Percentiles rank a stretch among this genome's conserved stretches.
phyloP scores from a whole-genome alignment of 2,797 vertebrate species.

The Pseudochromis fuscus region DNA sequence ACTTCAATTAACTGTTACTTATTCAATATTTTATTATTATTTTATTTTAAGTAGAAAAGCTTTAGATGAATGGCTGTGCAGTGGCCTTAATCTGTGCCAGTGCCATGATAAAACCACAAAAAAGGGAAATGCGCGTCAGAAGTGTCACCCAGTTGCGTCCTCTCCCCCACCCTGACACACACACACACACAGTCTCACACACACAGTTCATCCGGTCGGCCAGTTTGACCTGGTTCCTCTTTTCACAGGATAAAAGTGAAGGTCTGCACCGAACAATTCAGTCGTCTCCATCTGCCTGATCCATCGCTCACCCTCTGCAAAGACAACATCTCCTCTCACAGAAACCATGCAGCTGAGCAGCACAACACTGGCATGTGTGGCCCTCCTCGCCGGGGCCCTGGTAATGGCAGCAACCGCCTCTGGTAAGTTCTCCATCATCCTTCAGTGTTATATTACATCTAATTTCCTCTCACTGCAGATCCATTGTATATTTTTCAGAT shows the following conservation, averaged over 20 bases:
- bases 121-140: conserved; percentile 32
- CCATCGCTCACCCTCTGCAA: conserved; percentile 26
- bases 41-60: too few relatives aligned
- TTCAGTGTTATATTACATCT: too few relatives aligned
- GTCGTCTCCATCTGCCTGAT: conserved; percentile 30
- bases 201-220: conserved; percentile 26
- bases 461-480: too few relatives aligned
- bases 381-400: conserved; percentile 49
- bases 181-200: not conserved
- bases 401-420: conserved; percentile 31
- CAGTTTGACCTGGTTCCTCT: conserved; percentile 58
- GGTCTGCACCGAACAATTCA: conserved; percentile 32
- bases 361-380: conserved; percentile 57
- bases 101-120: conserved; percentile 31
- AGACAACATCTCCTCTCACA: conserved; percentile 51
- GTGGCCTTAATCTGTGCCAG: too few relatives aligned
- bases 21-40: too few relatives aligned
- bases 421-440: too few relatives aligned
- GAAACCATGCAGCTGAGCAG: conserved; percentile 69
- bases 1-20: too few relatives aligned
- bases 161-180: not conserved
- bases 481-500: too few relatives aligned
- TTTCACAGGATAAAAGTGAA: conserved; percentile 69
- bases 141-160: not conserved
- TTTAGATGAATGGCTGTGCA: too few relatives aligned